Evolutionary conservation across 2,797 vertebrate species (phyloP).

Genomic region (Anabas testudineus): DNA sequence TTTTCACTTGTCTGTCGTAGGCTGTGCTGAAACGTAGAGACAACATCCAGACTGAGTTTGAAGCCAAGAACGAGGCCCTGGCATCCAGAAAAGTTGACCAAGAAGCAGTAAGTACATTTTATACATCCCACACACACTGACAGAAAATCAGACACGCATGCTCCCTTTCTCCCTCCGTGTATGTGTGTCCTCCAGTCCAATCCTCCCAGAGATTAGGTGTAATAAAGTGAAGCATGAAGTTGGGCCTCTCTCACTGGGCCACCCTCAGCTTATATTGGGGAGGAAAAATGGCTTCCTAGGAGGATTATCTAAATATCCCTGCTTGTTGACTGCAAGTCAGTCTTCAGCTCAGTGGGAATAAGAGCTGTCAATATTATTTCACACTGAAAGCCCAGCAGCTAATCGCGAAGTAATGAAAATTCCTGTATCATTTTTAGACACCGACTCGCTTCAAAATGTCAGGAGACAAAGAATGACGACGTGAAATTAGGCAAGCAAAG

Average conservation of each 20-base stretch:
- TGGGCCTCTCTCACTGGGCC: conserved; percentile 48
- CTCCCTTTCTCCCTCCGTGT: not conserved
- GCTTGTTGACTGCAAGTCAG: conserved; percentile 57
- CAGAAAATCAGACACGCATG: conserved; percentile 7
- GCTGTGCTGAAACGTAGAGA: conserved; percentile 93
- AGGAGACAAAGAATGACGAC: conserved; percentile 44
- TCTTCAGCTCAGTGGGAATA: conserved; percentile 58
- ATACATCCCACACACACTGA: conserved; percentile 18
- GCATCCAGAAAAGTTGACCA: conserved; percentile 85
- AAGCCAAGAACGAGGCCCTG: conserved; percentile 89
- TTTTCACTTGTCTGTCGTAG: conserved; percentile 69
- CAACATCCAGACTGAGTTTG: conserved; percentile 93
- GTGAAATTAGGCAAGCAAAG: conserved; percentile 48
- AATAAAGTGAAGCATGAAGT: conserved; percentile 69
- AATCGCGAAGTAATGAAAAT: conserved; percentile 72
- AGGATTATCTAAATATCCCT: conserved; percentile 76
- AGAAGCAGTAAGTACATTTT: conserved; percentile 85
- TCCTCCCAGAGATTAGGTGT: conserved; percentile 74
- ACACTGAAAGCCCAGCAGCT: conserved; percentile 52
- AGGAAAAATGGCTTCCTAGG: conserved; percentile 47
- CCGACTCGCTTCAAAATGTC: conserved; percentile 69
- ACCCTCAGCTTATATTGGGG: conserved; percentile 65
- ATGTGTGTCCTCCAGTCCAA: conserved; percentile 38
- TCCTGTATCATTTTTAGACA: conserved; percentile 50
- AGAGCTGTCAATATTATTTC: conserved; percentile 74